Percentiles rank a stretch among this genome's conserved stretches.
phyloP scores from a whole-genome alignment of 2,797 vertebrate genomes.

The Onychomys leucogaster region DNA sequence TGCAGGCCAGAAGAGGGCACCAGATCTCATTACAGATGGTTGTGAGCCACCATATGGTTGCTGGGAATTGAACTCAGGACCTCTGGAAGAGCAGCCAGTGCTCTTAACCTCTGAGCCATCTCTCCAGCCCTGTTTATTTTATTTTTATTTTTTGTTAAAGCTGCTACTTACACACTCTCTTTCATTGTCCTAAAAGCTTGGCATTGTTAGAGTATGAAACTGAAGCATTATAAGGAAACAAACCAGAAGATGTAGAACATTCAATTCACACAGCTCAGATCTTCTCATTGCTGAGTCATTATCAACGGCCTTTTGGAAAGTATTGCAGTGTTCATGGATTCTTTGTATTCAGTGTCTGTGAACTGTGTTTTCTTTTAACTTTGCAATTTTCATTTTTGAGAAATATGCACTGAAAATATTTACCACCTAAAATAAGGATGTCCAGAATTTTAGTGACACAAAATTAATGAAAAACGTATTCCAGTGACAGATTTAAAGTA shows the following conservation, averaged over 20 bases:
- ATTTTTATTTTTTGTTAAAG: background rate
- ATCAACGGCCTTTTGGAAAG: background rate
- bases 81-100: too few species aligned
- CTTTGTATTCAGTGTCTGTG: background rate
- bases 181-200: background rate
- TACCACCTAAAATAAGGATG: conserved; percentile 33
- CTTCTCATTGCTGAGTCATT: background rate
- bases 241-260: background rate
- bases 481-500: conserved; percentile 39
- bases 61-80: too few species aligned
- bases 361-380: background rate
- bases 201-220: background rate
- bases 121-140: too few species aligned
- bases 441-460: background rate
- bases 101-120: too few species aligned
- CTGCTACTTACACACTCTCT: background rate
- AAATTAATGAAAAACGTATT: conserved; percentile 49
- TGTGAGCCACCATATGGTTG: too few species aligned
- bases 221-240: background rate
- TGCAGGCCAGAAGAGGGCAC: too few species aligned
- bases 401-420: conserved; percentile 58
- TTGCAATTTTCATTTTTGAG: conserved; percentile 45
- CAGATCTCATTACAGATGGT: too few species aligned
- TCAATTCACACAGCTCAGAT: background rate
- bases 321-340: background rate